Conservation (phyloP, 2,113 vertebrate species). For the Sinocyclocheilus maitianheensis region DNA sequence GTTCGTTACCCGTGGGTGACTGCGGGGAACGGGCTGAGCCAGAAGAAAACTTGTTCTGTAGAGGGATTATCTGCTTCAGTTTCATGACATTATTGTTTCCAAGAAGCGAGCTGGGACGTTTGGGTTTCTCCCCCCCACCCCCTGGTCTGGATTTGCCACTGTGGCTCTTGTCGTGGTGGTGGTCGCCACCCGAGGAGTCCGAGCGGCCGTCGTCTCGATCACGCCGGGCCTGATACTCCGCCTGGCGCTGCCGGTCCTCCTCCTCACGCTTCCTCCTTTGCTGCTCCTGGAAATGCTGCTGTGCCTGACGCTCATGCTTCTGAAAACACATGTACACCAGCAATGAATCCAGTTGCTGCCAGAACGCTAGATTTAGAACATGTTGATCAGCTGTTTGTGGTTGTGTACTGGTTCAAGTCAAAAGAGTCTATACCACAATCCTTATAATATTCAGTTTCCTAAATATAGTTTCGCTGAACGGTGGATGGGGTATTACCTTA, state of each 20-base stretch:
- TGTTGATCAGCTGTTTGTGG: no score
- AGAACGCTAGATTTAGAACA: not conserved
- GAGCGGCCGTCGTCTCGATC: slow-evolving; percentile 81
- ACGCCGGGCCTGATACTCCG: slow-evolving; percentile 85
- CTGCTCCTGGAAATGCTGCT: slow-evolving; percentile 96
- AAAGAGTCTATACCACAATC: no score
- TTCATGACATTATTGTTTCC: slow-evolving; percentile 97
- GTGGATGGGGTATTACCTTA: slow-evolving; percentile 78
- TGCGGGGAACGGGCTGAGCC: slow-evolving; percentile 81
- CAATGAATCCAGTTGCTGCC: not conserved
- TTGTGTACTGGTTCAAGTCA: no score
- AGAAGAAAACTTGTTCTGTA: slow-evolving; percentile 91
- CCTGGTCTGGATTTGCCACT: slow-evolving; percentile 78
- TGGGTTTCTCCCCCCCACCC: slow-evolving; percentile 83
- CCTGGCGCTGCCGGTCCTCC: slow-evolving; percentile 92
- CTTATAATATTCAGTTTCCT: not conserved
- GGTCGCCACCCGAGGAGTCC: slow-evolving; percentile 74
- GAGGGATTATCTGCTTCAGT: slow-evolving; percentile 94
- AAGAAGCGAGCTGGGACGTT: slow-evolving; percentile 89
- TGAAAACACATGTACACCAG: slow-evolving; percentile 63
- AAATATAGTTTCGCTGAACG: not conserved
- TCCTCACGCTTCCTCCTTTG: slow-evolving; percentile 93
- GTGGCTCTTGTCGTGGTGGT: slow-evolving; percentile 82
- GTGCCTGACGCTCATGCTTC: slow-evolving; percentile 95
- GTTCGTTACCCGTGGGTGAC: slow-evolving; percentile 86